Conservation (phyloP, 2,797 vertebrate species). For the Pseudochirops cupreus region DNA sequence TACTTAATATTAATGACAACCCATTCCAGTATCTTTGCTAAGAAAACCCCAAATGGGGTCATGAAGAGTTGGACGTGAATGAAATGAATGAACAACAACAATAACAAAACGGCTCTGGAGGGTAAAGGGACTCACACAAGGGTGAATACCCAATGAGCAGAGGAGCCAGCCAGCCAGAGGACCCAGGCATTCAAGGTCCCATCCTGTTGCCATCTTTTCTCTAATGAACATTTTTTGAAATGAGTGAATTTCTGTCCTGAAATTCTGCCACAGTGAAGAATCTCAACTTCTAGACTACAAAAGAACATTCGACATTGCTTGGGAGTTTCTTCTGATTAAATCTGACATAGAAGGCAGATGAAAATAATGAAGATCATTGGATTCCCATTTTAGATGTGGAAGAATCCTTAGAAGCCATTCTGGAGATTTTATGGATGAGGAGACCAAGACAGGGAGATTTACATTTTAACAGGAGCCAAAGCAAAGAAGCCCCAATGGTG, state of each 20-base stretch:
- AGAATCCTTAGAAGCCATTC: not conserved
- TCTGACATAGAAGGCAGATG: not conserved
- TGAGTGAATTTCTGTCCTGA: not conserved
- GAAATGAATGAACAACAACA: not conserved
- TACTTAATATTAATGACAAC: too few species aligned
- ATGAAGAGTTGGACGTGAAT: too few species aligned
- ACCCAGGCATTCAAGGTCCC: not conserved
- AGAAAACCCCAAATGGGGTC: too few species aligned
- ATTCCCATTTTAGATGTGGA: not conserved
- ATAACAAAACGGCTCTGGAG: not conserved
- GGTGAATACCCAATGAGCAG: not conserved
- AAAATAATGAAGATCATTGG: not conserved
- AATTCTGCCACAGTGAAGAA: not conserved
- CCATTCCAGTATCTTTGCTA: too few species aligned
- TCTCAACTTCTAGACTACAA: not conserved
- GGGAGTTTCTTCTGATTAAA: not conserved
- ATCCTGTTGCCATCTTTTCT: not conserved
- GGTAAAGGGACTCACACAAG: not conserved
- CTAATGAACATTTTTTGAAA: not conserved
- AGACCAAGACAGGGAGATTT: not conserved
- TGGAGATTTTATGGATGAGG: not conserved
- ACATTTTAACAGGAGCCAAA: constrained; percentile 47
- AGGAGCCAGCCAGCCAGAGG: not conserved
- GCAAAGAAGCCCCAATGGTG: not conserved
- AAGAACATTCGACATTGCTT: not conserved